These are phyloP conservation scores for Sebastes kiyomatsui DNA, from an alignment of 2,797 vertebrate genomes.

Conservation along the genomic window DNA sequence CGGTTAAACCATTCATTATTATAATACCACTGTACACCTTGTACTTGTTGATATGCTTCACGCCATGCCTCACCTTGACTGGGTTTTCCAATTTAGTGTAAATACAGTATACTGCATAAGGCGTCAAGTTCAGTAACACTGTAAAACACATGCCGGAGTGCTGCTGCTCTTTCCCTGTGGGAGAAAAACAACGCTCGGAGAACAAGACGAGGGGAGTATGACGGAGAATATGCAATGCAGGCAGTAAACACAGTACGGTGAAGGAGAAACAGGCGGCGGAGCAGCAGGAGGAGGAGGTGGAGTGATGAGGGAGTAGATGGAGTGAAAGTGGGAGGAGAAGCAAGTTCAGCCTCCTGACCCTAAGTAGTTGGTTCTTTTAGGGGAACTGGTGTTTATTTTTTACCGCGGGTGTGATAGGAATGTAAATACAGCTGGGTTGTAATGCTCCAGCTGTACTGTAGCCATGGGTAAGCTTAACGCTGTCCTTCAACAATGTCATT, in stretches of 20 bases:
- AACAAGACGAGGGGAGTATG: constrained; percentile 6
- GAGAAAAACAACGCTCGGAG: constrained; percentile 42
- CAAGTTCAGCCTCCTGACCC: background rate
- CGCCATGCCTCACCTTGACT: constrained; percentile 12
- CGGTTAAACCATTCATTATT: background rate
- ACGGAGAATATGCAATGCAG: constrained; percentile 49
- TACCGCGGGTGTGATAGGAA: constrained; percentile 56
- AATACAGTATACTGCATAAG: constrained; percentile 7
- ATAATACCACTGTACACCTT: background rate
- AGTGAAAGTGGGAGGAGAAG: constrained; percentile 1
- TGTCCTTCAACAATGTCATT: background rate
- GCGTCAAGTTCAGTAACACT: background rate
- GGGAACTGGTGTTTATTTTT: constrained; percentile 58
- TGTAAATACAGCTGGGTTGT: constrained; percentile 62
- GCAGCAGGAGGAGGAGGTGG: constrained; percentile 20
- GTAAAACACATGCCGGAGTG: constrained; percentile 28
- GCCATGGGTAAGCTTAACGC: background rate
- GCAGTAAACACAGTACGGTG: constrained; percentile 25
- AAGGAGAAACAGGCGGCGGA: background rate
- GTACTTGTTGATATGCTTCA: background rate
- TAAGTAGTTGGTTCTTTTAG: constrained; percentile 50
- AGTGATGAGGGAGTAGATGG: constrained; percentile 13
- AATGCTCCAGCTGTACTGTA: constrained; percentile 2
- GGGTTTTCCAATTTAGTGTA: constrained; percentile 10
- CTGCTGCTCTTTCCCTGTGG: constrained; percentile 23